Evolutionary conservation across 2,113 vertebrate species (phyloP).

Genomic region (Channa argus): DNA sequence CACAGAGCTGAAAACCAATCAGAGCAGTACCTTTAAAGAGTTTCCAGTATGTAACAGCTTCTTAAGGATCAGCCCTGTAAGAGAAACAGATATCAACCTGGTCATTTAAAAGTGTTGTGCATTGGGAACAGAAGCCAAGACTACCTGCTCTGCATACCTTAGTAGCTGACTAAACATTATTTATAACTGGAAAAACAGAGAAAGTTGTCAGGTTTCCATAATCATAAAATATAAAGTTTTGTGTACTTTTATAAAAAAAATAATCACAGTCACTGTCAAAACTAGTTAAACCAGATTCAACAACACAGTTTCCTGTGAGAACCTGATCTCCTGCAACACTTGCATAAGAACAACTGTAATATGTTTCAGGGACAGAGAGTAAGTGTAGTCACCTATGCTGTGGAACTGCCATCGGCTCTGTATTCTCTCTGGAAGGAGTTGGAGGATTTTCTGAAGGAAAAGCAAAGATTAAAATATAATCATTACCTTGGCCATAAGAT

Average conservation of each 20-base stretch:
- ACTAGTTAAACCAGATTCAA: slow-evolving; percentile 16
- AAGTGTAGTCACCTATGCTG: slow-evolving; percentile 90
- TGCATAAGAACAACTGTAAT: neutral
- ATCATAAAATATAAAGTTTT: too few relatives aligned
- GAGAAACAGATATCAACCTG: slow-evolving; percentile 9
- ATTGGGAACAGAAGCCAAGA: neutral
- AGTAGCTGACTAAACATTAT: neutral
- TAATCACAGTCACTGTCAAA: neutral
- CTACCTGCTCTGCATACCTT: neutral
- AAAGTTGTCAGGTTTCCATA: too few relatives aligned
- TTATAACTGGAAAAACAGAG: too few relatives aligned
- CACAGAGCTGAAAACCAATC: neutral
- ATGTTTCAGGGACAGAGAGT: slow-evolving; percentile 60
- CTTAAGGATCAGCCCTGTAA: slow-evolving; percentile 95
- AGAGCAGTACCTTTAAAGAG: slow-evolving; percentile 92
- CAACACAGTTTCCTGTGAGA: neutral
- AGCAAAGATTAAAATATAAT: neutral
- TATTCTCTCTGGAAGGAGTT: slow-evolving; percentile 97
- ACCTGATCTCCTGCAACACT: neutral
- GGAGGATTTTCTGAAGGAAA: slow-evolving; percentile 93
- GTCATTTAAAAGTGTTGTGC: slow-evolving; percentile 22
- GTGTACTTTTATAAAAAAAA: too few relatives aligned
- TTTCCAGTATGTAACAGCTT: slow-evolving; percentile 98
- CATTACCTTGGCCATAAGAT: neutral
- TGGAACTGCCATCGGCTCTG: slow-evolving; percentile 99